Evolutionary conservation across 2,888 invertebrate species (phyloP).

Genomic region (Cataglyphis livida): DNA sequence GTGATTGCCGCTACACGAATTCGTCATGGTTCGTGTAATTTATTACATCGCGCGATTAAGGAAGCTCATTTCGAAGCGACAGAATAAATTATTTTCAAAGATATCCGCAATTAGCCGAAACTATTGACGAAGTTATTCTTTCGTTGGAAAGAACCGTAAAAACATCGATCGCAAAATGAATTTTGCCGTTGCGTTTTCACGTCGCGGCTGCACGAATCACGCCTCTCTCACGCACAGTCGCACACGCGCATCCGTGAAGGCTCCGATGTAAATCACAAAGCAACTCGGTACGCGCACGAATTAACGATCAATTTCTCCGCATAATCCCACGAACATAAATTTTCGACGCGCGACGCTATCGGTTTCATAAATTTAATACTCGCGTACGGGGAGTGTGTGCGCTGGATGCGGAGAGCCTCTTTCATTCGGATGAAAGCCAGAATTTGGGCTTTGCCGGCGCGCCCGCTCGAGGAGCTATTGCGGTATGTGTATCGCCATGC

Average conservation of each 20-base stretch:
- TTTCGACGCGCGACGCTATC: constrained; percentile 46
- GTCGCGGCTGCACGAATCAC: neutral
- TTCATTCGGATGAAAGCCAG: neutral
- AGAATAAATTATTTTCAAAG: neutral
- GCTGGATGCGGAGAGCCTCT: neutral
- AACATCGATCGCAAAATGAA: constrained; percentile 36
- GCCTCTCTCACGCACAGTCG: neutral
- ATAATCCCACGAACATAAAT: constrained; percentile 45
- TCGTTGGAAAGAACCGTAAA: neutral
- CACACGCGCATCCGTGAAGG: constrained; percentile 12
- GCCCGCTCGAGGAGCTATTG: neutral
- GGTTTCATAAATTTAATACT: constrained; percentile 52
- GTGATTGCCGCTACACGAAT: constrained; percentile 27
- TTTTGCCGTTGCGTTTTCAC: neutral
- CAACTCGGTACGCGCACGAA: constrained; percentile 23
- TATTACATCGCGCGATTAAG: constrained; percentile 13
- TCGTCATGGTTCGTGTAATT: constrained; percentile 34
- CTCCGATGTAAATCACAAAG: constrained; percentile 35
- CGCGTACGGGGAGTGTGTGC: constrained; percentile 8
- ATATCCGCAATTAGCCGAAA: neutral
- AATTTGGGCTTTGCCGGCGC: neutral
- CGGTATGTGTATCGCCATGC: neutral
- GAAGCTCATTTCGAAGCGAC: constrained; percentile 12
- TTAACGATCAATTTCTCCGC: constrained; percentile 50
- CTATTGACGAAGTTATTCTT: neutral